Evolutionary conservation across 2,888 invertebrate genomes (phyloP).

Genomic region (Barypeithes pellucidus): DNA sequence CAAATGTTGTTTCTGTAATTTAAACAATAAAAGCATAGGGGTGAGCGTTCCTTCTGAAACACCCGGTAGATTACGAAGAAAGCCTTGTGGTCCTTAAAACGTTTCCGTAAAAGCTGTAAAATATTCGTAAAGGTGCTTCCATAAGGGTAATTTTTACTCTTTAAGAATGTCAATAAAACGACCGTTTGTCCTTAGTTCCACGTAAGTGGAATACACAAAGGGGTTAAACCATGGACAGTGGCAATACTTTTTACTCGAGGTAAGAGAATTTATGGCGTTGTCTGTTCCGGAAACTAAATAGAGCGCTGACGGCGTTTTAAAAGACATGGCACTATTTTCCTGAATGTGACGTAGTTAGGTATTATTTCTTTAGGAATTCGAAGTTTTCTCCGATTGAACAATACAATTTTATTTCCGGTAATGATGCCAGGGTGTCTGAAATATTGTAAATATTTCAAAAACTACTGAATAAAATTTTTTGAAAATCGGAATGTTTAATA

Average conservation of each 20-base stretch:
- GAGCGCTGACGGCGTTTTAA: slow-evolving; percentile 9
- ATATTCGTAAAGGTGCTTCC: background rate
- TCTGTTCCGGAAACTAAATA: slow-evolving; percentile 11
- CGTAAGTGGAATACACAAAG: slow-evolving; percentile 2
- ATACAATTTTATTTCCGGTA: background rate
- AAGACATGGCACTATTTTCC: slow-evolving; percentile 6
- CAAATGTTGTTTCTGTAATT: no score
- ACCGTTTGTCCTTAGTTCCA: slow-evolving; percentile 1
- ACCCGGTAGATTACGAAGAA: no score
- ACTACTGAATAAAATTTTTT: no score
- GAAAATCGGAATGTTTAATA: no score
- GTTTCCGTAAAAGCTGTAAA: background rate
- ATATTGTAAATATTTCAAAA: no score
- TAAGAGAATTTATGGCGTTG: slow-evolving; percentile 14
- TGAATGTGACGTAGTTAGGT: background rate
- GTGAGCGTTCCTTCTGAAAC: no score
- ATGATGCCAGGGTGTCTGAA: no score
- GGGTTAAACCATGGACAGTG: slow-evolving; percentile 7
- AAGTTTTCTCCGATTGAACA: no score
- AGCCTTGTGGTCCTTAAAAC: background rate
- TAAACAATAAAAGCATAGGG: no score
- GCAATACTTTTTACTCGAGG: slow-evolving; percentile 12
- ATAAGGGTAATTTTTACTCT: background rate
- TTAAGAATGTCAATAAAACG: slow-evolving; percentile 11
- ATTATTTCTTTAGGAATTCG: no score